These are phyloP conservation scores for Orthonyx spaldingii DNA, from an alignment of 2,113 vertebrate species.

Conservation along the genomic window DNA sequence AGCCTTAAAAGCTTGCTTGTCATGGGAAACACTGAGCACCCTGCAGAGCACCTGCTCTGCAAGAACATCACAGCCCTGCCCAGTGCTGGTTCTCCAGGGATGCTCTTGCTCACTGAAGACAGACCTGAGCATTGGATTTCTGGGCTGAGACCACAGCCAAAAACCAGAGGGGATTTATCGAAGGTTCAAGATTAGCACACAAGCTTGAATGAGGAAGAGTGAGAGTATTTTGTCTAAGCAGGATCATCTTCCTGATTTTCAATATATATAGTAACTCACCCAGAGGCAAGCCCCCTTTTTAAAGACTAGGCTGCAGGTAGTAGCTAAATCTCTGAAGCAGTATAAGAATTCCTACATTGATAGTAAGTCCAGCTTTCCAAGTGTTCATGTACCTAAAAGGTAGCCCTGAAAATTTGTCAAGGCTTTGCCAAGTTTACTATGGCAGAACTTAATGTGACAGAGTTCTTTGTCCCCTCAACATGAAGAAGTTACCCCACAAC, in stretches of 20 bases:
- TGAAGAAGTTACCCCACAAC: fast-evolving
- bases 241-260: background rate
- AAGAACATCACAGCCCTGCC: background rate
- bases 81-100: background rate
- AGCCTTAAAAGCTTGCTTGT: background rate
- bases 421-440: background rate
- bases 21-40: background rate
- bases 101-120: fast-evolving
- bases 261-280: background rate
- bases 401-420: background rate
- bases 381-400: background rate
- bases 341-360: background rate
- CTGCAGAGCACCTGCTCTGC: background rate
- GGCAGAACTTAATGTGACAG: background rate
- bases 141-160: background rate
- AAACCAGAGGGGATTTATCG: background rate
- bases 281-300: fast-evolving
- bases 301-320: background rate
- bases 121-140: background rate
- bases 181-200: background rate
- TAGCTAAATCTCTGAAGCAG: background rate
- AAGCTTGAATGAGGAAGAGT: background rate
- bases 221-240: background rate
- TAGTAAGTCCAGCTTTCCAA: background rate
- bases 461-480: background rate